Percentiles rank a stretch among this genome's conserved stretches.
Evolutionary conservation across 2,888 invertebrate genomes (phyloP).

Genomic region (Parnassius mnemosyne): DNA sequence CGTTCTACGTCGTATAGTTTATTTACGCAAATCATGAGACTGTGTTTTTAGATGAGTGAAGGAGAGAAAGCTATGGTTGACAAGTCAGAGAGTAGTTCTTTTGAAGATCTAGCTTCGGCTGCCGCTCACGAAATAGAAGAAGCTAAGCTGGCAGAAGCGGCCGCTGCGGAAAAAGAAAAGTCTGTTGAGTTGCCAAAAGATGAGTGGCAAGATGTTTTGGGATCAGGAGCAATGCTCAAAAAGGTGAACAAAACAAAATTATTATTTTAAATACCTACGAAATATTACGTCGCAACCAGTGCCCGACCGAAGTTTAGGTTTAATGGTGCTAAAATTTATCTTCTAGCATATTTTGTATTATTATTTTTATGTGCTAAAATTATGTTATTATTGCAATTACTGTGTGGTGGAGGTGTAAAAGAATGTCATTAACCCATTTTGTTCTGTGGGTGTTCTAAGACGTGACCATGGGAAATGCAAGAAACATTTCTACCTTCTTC

Average conservation of each 20-base stretch:
- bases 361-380: too few species aligned
- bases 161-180: conserved; percentile 55
- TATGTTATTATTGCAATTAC: too few species aligned
- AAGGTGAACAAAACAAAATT: conserved; percentile 54
- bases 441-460: too few species aligned
- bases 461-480: too few species aligned
- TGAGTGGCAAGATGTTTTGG: conserved; percentile 88
- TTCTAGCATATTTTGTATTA: too few species aligned
- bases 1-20: conserved; percentile 26
- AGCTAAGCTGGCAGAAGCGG: conserved; percentile 67
- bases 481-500: too few species aligned
- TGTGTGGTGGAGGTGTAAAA: too few species aligned
- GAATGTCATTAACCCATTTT: too few species aligned
- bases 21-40: conserved; percentile 39
- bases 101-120: conserved; percentile 81
- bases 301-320: too few species aligned
- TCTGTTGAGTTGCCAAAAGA: conserved; percentile 50
- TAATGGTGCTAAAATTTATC: too few species aligned
- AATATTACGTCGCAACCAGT: too few species aligned
- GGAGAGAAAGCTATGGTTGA: conserved; percentile 71
- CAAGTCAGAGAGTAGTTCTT: conserved; percentile 84
- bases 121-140: conserved; percentile 80
- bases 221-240: conserved; percentile 86
- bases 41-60: conserved; percentile 70
- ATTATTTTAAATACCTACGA: neutral